Evolutionary conservation across 2,888 invertebrate genomes (phyloP), one percentile per base, ranked within the genome.

Genomic region (Brenthis daphne): DNA sequence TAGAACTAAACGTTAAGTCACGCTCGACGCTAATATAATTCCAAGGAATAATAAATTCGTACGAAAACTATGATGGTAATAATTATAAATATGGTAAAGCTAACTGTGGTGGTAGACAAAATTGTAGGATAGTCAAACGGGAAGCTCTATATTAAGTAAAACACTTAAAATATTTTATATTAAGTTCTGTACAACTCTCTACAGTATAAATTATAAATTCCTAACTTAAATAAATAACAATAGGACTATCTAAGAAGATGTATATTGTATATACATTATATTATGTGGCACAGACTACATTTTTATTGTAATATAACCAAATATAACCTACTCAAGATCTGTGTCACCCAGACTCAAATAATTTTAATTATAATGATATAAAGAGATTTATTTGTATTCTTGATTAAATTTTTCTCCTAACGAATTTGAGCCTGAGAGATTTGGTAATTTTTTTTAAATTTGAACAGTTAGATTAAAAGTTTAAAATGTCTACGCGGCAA

Each of bases 241-340:
- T 89, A 86, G 77, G 77, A 83, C 83, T 89, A 90, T 86, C 90
- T 90, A 89, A 77, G 82, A 82, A 87, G 81, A 87, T 87, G 87
- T 87, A 86, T 88, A 84, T 84, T 79, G 79, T 82, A 86, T 84
- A 85, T 86, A 88, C 85, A 89, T 83, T 77, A 77, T 67, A 81
- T 82, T 80, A 85, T 85, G 90, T 92, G 92, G 92, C 91, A 92
- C 91, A 85, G 85, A 83, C 90, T 90, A 90, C 84, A 65, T 64
- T 69, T 69, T 70, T 69, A 73, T 66, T 61, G 65, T 73, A 74
- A 43, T 68, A 72, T 76, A 75, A 79, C 71, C 71, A 71, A 77
- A 75, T 72, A 74, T 68, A 68, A 58, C 56, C 64, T 64, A 60
- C 60, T 55, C 43, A 57, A 68, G 57, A 70, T 63, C 57, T 67